Evolutionary conservation across 1,140 invertebrate species (phyloP).

Genomic region (Scylla paramamosain): DNA sequence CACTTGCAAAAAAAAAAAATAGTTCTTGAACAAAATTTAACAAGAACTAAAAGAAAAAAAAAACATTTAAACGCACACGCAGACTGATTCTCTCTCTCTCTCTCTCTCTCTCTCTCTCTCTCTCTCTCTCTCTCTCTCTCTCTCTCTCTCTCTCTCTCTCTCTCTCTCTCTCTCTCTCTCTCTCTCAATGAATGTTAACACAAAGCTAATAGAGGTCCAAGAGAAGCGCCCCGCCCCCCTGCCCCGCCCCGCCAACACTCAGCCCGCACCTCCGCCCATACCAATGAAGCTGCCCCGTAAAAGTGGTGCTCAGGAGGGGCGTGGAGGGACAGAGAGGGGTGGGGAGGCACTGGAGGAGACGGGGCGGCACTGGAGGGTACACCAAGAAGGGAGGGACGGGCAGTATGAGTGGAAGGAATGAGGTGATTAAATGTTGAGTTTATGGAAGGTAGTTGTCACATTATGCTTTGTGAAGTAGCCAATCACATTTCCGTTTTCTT

Average conservation of each 20-base stretch:
- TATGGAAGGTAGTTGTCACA: too few relatives aligned
- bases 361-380: not conserved
- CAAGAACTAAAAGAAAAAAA: too few relatives aligned
- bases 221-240: not conserved
- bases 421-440: not conserved
- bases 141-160: conserved; percentile 3
- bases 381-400: not conserved
- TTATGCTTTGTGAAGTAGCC: too few relatives aligned
- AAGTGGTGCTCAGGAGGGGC: not conserved
- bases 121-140: conserved; percentile 3
- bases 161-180: conserved; percentile 2
- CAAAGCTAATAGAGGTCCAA: not conserved
- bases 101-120: conserved; percentile 3
- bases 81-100: not conserved
- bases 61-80: too few relatives aligned
- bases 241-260: not conserved
- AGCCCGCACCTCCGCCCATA: not conserved
- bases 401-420: not conserved
- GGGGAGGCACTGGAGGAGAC: not conserved
- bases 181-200: not conserved
- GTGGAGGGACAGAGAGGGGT: not conserved
- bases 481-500: not conserved
- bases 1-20: too few relatives aligned
- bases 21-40: too few relatives aligned
- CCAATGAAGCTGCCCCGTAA: conserved; percentile 18